Base-by-base conservation (phyloP, 2,888 invertebrate species). In the Apotomis turbidana region DNA sequence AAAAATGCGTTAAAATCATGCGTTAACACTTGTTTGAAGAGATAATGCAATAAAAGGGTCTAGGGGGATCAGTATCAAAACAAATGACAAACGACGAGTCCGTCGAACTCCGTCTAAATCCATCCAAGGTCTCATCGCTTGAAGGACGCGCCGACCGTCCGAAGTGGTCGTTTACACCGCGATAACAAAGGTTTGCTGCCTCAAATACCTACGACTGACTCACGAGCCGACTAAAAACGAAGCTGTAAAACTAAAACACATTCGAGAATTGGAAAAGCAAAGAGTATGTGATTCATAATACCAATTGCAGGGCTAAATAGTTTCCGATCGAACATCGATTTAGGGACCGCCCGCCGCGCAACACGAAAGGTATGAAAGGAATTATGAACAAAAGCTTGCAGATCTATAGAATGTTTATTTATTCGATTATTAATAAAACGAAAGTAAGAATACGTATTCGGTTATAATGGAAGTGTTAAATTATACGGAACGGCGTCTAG, bases 51-150 rank as follows among this genome's bases (percentile, higher is more conserved):
- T 78, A 72, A 76, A 80, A 81, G 79, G 80, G 80, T 71, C 54
- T 64, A 70, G 81, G 79, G 82, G 88, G 85, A 84, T 86, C 80
- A 84, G 85, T 87, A 88, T 86, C 89, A 88, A 90, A 89, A 88
- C 85, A 83, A 90, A 87, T 86, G 83, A 80, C 81, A 85, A 63
- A 83, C 85, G 84, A 78, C 77, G 85, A 90, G 92, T 91, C 89
- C 89, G 80, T 87, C 92, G 91, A 91, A 93, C 93, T 83, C 89
- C 85, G 85, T 85, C 92, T 93, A 93, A 91, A 92, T 91, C 86
- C 90, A 92, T 87, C 90, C 93, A 92, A 93, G 93, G 93, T 90
- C 91, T 90, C 84, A 82, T 84, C 86, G 77, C 86, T 88, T 92
- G 91, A 92, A 92, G 92, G 93, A 91, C 92, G 88, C 85, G 84